Evolutionary conservation across 2,113 vertebrate species (phyloP), one percentile per base, ranked within the genome.

Genomic region (Mola mola): DNA sequence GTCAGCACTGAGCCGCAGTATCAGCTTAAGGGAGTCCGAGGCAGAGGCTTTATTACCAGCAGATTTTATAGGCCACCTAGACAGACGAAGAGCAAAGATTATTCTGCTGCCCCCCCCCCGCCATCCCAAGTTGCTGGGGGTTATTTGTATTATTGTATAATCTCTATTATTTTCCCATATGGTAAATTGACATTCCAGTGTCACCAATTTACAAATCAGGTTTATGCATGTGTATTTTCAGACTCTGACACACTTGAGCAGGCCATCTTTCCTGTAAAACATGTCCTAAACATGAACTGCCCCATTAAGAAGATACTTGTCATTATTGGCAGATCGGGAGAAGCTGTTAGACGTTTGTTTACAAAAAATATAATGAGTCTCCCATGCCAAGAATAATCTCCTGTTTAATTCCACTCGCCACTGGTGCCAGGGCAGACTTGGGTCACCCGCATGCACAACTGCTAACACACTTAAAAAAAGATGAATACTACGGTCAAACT

Each of bases 11-110:
- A 86, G 84, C 82, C 61, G 60, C 41, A 58, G 72, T 29, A 85
- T 72, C 84, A 81, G 89, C 81, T 89, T 89, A 89, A 82, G 71
- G 56, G 74, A 78, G 75, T 80, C 81, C 3, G 33, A 79, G 70
- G 68, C 79, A 71, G 67, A 83, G 53, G 74, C 79, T 91, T 88
- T 81, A 87, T 86, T 79, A 81, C 68, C 58, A 60, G 57, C 78
- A 88, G 77, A 88, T 88, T 89, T 89, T 86, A 81, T 83, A 79
- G 72, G 66, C 66, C 78, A 87, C 83, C 80, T 79, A 76, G 73
- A 82, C 70, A 46, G 64, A 79, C 1, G 29, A 62, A 24, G 29
- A 41, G 42, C 62, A 77, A 61, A 68, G 66, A 82, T 82, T 82
- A 87, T 86, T 84, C 84, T 71, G 64, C 67, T 71, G 79, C 73